phyloP scores from a whole-genome alignment of 2,888 invertebrate species.

The Lacanobia wlatinum region DNA sequence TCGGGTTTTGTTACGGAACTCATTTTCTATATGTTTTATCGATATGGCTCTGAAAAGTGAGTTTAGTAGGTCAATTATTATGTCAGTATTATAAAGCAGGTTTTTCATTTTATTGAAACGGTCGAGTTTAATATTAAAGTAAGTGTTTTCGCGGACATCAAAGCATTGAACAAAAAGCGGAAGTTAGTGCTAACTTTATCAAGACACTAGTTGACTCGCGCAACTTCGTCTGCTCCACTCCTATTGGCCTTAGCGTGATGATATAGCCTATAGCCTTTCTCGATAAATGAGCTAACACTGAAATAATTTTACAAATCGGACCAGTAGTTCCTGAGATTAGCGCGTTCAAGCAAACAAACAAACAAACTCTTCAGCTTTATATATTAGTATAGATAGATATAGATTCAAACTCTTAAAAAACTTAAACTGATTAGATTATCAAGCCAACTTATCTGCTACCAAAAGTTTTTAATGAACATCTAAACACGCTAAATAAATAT shows the following conservation, averaged over 20 bases:
- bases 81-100: neutral
- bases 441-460: slow-evolving; percentile 13
- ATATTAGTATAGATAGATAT: too few species aligned
- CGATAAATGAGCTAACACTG: too few species aligned
- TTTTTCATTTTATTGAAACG: neutral
- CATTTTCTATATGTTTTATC: slow-evolving; percentile 45
- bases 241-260: too few species aligned
- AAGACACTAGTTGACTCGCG: too few species aligned
- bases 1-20: slow-evolving; percentile 52
- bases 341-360: too few species aligned
- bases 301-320: too few species aligned
- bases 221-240: too few species aligned
- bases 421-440: slow-evolving; percentile 41
- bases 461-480: slow-evolving; percentile 75
- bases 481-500: slow-evolving; percentile 74
- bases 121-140: neutral
- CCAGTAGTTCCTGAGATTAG: too few species aligned
- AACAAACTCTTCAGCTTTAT: too few species aligned
- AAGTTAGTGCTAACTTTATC: neutral
- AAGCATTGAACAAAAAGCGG: neutral
- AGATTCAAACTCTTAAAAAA: slow-evolving; percentile 1
- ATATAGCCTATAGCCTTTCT: too few species aligned
- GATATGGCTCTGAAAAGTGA: slow-evolving; percentile 39
- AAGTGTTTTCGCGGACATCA: neutral
- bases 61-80: slow-evolving; percentile 44